phyloP scores from a whole-genome alignment of 2,113 vertebrate species.

The Anarrhichthys ocellatus region DNA sequence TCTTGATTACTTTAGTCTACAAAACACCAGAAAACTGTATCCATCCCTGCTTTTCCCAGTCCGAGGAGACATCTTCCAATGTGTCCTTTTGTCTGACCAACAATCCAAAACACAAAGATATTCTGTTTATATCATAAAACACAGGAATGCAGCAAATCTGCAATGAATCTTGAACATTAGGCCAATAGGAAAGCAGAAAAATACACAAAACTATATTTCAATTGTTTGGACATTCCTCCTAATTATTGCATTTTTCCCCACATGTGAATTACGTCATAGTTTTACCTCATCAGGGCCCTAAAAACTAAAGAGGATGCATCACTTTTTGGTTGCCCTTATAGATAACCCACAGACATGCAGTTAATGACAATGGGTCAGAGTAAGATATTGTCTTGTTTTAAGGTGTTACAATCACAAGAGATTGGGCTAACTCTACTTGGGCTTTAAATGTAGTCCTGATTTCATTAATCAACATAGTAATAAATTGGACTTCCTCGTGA shows the following conservation, averaged over 20 bases:
- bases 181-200: neutral
- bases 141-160: neutral
- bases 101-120: neutral
- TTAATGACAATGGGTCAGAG: neutral
- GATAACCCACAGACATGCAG: neutral
- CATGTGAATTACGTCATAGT: neutral
- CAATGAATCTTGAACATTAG: neutral
- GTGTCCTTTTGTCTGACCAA: neutral
- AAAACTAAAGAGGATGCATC: neutral
- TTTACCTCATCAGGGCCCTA: neutral
- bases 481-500: neutral
- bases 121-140: neutral
- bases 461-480: neutral
- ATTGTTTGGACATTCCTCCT: neutral
- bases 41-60: neutral
- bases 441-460: neutral
- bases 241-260: neutral
- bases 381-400: neutral
- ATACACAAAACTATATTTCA: neutral
- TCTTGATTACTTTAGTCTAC: neutral
- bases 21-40: neutral
- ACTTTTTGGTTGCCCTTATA: neutral
- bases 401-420: neutral
- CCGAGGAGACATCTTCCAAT: neutral
- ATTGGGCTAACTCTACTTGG: neutral